Conservation (phyloP, 2,113 vertebrate species). For the Pollachius pollachius region DNA sequence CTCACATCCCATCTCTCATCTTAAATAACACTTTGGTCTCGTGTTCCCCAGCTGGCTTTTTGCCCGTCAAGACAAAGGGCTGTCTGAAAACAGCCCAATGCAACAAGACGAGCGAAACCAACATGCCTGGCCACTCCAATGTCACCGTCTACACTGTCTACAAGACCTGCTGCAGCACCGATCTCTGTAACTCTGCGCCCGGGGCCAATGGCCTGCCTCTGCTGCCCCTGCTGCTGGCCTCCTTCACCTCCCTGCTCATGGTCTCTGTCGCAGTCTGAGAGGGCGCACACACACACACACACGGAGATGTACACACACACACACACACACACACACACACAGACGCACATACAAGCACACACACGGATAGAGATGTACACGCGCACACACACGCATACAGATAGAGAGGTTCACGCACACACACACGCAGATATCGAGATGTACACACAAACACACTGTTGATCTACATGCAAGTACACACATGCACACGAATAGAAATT, state of each 20-base stretch:
- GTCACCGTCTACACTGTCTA: constrained; percentile 33
- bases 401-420: background rate
- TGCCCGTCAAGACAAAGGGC: constrained; percentile 56
- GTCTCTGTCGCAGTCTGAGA: constrained; percentile 54
- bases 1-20: no score
- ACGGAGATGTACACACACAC: no score
- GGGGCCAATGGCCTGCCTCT: constrained; percentile 17
- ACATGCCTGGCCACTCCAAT: background rate
- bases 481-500: background rate
- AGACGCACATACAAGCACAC: no score
- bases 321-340: no score
- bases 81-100: constrained; percentile 39
- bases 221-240: constrained; percentile 44
- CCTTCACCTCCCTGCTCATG: constrained; percentile 49
- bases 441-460: background rate
- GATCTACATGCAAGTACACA: background rate
- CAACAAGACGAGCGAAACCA: constrained; percentile 27
- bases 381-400: background rate
- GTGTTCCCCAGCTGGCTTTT: background rate
- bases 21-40: no score
- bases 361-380: background rate
- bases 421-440: background rate
- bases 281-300: background rate
- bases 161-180: constrained; percentile 63
- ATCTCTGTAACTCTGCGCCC: constrained; percentile 71